Percentiles rank a stretch among this genome's conserved stretches.
Evolutionary conservation across 1,140 invertebrate species (phyloP).

Genomic region (Maconellicoccus hirsutus): DNA sequence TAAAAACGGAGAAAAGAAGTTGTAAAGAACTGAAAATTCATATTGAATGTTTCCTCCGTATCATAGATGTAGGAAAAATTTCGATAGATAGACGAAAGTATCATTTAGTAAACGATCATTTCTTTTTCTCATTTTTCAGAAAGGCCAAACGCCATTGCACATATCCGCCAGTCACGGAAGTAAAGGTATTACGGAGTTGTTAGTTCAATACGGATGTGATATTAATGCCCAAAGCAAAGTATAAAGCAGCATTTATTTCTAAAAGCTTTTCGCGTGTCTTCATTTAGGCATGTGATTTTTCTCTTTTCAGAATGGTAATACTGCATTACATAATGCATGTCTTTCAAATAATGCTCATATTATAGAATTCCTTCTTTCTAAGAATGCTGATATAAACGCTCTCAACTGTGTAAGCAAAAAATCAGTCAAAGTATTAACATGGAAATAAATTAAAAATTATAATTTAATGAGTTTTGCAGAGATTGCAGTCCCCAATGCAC

Average conservation of each 20-base stretch:
- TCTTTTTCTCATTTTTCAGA: conserved; percentile 39
- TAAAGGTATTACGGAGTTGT: conserved; percentile 53
- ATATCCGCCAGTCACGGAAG: conserved; percentile 61
- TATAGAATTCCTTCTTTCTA: conserved; percentile 54
- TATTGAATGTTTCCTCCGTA: no score
- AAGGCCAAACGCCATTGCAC: conserved; percentile 58
- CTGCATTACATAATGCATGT: conserved; percentile 62
- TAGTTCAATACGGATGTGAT: conserved; percentile 52
- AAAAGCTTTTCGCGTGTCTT: background rate
- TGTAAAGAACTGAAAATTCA: no score
- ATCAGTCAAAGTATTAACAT: background rate
- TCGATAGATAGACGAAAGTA: no score
- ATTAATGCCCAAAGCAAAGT: conserved; percentile 59
- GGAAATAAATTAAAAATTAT: background rate
- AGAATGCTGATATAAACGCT: conserved; percentile 56
- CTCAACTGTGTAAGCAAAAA: conserved; percentile 52
- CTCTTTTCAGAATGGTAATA: conserved; percentile 53
- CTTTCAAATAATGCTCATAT: conserved; percentile 55
- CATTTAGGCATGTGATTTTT: background rate
- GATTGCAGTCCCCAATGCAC: conserved; percentile 54
- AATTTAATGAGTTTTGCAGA: conserved; percentile 36
- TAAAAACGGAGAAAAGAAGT: no score
- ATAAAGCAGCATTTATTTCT: background rate
- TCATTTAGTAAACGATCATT: no score
- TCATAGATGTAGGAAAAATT: no score